Base-by-base conservation (phyloP, 1,140 invertebrate species). In the Zaprionus tsacasi region DNA sequence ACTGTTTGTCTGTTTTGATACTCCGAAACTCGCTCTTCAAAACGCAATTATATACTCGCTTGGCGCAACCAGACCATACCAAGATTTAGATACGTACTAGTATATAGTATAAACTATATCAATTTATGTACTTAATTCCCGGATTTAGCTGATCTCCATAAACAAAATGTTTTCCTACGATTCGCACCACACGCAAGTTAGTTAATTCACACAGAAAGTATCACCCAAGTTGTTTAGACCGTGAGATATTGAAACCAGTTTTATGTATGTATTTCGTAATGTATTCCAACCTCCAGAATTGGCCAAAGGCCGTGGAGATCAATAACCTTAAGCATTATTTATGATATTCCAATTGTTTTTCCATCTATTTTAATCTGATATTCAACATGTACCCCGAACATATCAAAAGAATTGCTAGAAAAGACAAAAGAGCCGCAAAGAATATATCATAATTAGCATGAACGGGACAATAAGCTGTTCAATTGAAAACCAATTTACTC, bases 301-400 rank as follows among this genome's bases (percentile, higher is more conserved):
- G 52, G 72, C 64, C 66, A 40, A 50, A 72, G 66, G 45, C 45
- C 59, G 60, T 7, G n/a, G 40, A 45, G 71, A 67, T 70, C 69
- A 59, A 54, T 78, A 71, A 78, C 78, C 64, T 80, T 87, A 88
- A 89, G 83, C 67, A 70, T 81, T 89, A 88, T 78, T 81, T 83
- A 88, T 89, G 85, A 88, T 88, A 88, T 80, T 87, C 59, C 77
- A 70, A 69, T 54, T 66, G 52, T 70, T 70, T 40, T 40, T 40
- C 36, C 12, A 35, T 35, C 33, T 35, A 15, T 45, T 54, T 60
- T 56, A 68, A 38, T 61, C 58, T 72, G 77, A 87, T 87, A 87
- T 89, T 89, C 40, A 59, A 75, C 55, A 45, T 75, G 57, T 58
- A 54, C 69, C 66, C 75, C 40, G 68, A 56, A 83, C 83, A 88